Percentiles rank a stretch among this genome's conserved stretches.
phyloP scores from a whole-genome alignment of 1,140 invertebrate species.

The Pristionchus pacificus region DNA sequence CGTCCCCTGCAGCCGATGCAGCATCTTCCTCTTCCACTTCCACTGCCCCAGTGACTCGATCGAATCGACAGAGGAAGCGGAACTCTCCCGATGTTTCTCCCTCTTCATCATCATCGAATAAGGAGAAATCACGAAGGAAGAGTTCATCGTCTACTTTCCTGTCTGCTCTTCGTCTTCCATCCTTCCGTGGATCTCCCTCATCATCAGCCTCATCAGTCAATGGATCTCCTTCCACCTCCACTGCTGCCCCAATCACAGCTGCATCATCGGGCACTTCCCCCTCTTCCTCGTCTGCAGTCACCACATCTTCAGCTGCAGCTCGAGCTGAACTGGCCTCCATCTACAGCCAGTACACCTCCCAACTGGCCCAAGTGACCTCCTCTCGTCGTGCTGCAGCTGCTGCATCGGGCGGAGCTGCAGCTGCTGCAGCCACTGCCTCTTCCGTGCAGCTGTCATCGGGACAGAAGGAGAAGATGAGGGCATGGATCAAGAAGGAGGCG shows the following conservation, averaged over 20 bases:
- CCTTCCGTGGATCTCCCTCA: background rate
- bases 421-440: background rate
- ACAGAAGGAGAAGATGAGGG: slow-evolving; percentile 12
- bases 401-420: background rate
- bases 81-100: background rate
- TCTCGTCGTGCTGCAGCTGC: background rate
- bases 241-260: background rate
- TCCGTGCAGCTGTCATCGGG: background rate
- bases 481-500: slow-evolving; percentile 24
- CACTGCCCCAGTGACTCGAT: background rate
- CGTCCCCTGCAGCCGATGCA: too few species aligned
- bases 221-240: background rate
- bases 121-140: slow-evolving; percentile 28
- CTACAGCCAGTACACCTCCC: too few species aligned
- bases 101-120: slow-evolving; percentile 5
- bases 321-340: too few species aligned
- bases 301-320: too few species aligned
- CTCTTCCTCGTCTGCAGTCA: background rate
- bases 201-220: slow-evolving; percentile 8
- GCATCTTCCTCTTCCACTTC: too few species aligned
- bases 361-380: too few species aligned
- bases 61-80: slow-evolving; percentile 18
- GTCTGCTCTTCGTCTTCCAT: slow-evolving; percentile 21
- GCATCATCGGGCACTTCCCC: too few species aligned
- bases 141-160: slow-evolving; percentile 23